Conservation (phyloP, 1,140 invertebrate species). For the Eciton burchellii region DNA sequence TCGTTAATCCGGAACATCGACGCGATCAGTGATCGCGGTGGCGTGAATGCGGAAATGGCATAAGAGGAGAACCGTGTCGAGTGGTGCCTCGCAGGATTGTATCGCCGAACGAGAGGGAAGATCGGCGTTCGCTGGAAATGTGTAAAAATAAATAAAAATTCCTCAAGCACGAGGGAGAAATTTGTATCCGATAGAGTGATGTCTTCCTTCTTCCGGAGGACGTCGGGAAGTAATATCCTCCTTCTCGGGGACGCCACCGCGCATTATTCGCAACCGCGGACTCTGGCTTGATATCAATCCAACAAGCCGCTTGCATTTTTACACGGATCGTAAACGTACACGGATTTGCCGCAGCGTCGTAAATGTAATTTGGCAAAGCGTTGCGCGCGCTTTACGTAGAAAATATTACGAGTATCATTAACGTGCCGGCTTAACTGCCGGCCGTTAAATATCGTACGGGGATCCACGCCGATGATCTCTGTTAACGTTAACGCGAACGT, state of each 20-base stretch:
- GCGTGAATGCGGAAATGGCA: too few species aligned
- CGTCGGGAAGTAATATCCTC: background rate
- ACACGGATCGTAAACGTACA: slow-evolving; percentile 18
- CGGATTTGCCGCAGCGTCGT: background rate
- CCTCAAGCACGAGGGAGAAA: too few species aligned
- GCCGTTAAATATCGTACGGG: slow-evolving; percentile 20
- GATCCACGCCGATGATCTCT: slow-evolving; percentile 35
- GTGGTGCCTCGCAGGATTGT: too few species aligned
- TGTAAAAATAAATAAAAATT: too few species aligned
- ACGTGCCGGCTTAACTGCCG: background rate
- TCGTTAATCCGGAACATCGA: background rate
- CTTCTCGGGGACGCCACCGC: slow-evolving; percentile 21
- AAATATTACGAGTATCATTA: slow-evolving; percentile 18
- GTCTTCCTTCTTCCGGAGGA: background rate
- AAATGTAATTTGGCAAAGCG: background rate
- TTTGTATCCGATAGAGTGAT: too few species aligned
- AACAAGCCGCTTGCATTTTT: slow-evolving; percentile 52
- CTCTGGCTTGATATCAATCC: slow-evolving; percentile 18
- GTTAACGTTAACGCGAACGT: slow-evolving; percentile 23
- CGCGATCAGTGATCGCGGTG: too few species aligned
- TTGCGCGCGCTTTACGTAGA: slow-evolving; percentile 7
- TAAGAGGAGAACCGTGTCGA: too few species aligned
- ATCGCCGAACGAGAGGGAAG: too few species aligned
- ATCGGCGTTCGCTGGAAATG: too few species aligned
- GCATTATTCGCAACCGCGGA: slow-evolving; percentile 7